Conservation (phyloP, 2,113 vertebrate genomes). For the Nycticorax nycticorax region DNA sequence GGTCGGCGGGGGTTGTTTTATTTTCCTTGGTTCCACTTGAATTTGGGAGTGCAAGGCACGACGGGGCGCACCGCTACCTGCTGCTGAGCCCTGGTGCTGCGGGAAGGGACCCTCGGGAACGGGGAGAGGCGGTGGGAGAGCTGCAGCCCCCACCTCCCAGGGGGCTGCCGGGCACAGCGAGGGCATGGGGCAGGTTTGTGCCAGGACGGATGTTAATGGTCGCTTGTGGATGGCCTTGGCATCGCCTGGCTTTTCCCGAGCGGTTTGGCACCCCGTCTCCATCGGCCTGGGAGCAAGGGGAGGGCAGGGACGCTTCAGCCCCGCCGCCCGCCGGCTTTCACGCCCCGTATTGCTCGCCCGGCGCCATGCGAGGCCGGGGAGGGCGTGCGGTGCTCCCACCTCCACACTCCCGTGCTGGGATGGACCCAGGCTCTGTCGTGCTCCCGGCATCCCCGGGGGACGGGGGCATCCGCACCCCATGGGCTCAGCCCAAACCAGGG, state of each 20-base stretch:
- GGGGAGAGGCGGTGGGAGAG: background rate
- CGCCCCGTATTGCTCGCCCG: fast-evolving
- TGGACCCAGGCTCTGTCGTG: fast-evolving
- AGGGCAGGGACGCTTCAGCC: background rate
- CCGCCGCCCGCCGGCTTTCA: fast-evolving
- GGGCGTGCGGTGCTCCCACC: fast-evolving
- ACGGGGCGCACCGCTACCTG: background rate
- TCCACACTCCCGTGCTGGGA: fast-evolving
- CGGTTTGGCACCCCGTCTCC: fast-evolving
- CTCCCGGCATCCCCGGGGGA: fast-evolving
- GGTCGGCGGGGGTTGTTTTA: background rate
- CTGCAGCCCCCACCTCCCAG: background rate
- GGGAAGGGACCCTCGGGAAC: background rate
- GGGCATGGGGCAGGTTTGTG: background rate
- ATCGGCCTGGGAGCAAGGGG: fast-evolving
- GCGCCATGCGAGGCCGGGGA: background rate
- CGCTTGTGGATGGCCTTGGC: background rate
- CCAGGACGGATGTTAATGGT: fast-evolving
- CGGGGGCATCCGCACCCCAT: fast-evolving
- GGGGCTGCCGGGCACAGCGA: fast-evolving
- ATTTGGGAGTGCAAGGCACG: background rate
- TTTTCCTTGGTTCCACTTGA: background rate
- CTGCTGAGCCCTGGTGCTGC: background rate
- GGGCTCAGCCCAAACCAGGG: fast-evolving
- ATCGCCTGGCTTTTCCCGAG: background rate